Conservation (phyloP, 1,140 invertebrate genomes). For the Ericerus pela region DNA sequence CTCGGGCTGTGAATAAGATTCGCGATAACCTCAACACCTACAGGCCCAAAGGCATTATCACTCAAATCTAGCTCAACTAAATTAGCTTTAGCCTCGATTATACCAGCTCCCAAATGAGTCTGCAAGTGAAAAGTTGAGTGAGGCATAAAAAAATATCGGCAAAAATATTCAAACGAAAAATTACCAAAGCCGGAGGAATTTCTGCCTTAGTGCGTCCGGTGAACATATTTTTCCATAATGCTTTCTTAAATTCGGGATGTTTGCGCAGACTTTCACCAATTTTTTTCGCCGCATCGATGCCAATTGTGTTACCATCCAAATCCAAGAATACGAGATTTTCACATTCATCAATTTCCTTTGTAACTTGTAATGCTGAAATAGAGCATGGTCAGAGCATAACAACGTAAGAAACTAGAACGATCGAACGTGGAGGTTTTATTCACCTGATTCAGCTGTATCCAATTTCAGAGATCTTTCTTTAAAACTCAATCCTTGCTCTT, state of each 20-base stretch:
- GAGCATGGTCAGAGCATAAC: no score
- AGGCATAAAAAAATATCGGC: not conserved
- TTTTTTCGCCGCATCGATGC: constrained; percentile 68
- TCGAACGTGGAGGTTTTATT: no score
- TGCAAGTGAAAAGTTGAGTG: constrained; percentile 28
- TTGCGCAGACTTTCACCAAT: constrained; percentile 64
- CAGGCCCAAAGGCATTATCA: constrained; percentile 96
- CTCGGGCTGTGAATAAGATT: constrained; percentile 64
- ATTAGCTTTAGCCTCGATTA: constrained; percentile 60
- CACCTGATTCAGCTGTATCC: constrained; percentile 49
- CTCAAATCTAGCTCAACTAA: constrained; percentile 83
- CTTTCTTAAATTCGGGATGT: constrained; percentile 59
- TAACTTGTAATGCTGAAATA: no score
- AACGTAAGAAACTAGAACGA: no score
- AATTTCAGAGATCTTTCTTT: constrained; percentile 48
- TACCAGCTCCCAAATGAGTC: constrained; percentile 61
- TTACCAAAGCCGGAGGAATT: constrained; percentile 77
- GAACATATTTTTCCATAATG: constrained; percentile 93
- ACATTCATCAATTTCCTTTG: constrained; percentile 46
- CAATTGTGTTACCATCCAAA: constrained; percentile 85
- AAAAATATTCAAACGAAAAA: constrained; percentile 19
- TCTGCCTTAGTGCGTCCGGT: constrained; percentile 86
- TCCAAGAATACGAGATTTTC: constrained; percentile 51
- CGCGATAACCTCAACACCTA: constrained; percentile 80
- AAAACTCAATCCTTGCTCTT: constrained; percentile 41